A percentile compares a stretch with the other conserved stretches of the same genome.
phyloP scores from a whole-genome alignment of 2,797 vertebrate genomes.

The Danio tinwini region DNA sequence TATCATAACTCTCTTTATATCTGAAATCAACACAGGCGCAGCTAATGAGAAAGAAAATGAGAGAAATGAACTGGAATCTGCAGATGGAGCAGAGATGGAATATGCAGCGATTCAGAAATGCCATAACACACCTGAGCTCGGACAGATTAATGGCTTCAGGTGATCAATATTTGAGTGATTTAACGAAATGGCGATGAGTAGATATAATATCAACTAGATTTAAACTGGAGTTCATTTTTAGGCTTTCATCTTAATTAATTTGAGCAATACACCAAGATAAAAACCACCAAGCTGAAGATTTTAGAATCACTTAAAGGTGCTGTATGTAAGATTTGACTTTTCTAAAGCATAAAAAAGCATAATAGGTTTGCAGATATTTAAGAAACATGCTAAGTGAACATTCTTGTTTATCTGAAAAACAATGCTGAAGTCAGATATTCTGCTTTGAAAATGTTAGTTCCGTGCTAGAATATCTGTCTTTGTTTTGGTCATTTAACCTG shows the following conservation, averaged over 20 bases:
- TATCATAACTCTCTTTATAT: slow-evolving; percentile 30
- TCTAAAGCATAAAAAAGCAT: no score
- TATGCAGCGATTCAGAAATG: neutral
- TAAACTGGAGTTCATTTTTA: neutral
- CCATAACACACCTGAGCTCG: slow-evolving; percentile 18
- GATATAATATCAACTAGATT: neutral
- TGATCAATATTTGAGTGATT: slow-evolving; percentile 21
- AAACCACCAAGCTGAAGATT: neutral
- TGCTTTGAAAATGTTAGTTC: no score
- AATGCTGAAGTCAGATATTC: no score
- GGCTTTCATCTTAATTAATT: neutral
- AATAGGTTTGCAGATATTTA: no score
- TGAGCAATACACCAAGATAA: neutral
- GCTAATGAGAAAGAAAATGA: slow-evolving; percentile 17
- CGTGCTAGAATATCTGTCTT: no score
- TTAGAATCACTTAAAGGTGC: neutral
- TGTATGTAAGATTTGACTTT: no score
- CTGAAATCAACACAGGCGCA: slow-evolving; percentile 41
- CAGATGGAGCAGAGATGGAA: slow-evolving; percentile 22
- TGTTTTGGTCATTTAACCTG: no score
- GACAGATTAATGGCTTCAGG: slow-evolving; percentile 54
- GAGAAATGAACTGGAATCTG: slow-evolving; percentile 25
- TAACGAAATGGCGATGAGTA: slow-evolving; percentile 12
- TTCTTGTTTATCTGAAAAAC: no score
- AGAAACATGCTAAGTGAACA: no score